These are phyloP conservation scores for Chlorodrepanis virens DNA, from an alignment of 2,113 vertebrate genomes.

Conservation along the genomic window DNA sequence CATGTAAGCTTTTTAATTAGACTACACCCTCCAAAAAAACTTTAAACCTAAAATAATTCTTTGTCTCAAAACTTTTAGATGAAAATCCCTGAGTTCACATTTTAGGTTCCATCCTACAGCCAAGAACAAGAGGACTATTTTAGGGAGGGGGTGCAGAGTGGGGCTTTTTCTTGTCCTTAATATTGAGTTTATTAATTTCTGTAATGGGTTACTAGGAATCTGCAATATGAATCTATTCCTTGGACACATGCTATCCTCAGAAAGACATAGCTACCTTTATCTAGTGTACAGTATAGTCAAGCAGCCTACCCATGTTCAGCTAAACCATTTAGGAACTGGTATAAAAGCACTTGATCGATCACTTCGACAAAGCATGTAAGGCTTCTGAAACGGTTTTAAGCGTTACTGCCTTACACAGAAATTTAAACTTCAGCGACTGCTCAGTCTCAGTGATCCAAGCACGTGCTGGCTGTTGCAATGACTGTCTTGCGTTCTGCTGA, in stretches of 20 bases:
- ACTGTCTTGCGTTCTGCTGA: rapidly evolving
- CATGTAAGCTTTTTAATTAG: neutral
- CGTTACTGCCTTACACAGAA: rapidly evolving
- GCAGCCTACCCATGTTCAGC: rapidly evolving
- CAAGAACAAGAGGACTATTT: neutral
- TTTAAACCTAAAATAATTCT: neutral
- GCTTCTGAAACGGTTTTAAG: rapidly evolving
- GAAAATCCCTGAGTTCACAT: neutral
- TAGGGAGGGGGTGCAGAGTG: neutral
- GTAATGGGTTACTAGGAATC: neutral
- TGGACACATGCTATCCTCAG: rapidly evolving
- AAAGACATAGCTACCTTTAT: neutral
- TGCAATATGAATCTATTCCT: neutral
- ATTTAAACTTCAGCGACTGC: rapidly evolving
- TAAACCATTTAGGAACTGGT: neutral
- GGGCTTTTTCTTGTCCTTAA: neutral
- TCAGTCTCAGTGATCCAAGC: rapidly evolving
- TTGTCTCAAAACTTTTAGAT: neutral
- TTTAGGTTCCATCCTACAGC: neutral
- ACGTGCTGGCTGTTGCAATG: rapidly evolving
- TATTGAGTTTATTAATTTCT: neutral
- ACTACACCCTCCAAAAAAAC: neutral
- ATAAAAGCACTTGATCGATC: rapidly evolving
- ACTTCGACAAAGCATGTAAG: rapidly evolving
- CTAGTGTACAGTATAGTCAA: rapidly evolving